Base-by-base conservation (phyloP, 2,888 invertebrate species). In the Lydus trimaculatus region DNA sequence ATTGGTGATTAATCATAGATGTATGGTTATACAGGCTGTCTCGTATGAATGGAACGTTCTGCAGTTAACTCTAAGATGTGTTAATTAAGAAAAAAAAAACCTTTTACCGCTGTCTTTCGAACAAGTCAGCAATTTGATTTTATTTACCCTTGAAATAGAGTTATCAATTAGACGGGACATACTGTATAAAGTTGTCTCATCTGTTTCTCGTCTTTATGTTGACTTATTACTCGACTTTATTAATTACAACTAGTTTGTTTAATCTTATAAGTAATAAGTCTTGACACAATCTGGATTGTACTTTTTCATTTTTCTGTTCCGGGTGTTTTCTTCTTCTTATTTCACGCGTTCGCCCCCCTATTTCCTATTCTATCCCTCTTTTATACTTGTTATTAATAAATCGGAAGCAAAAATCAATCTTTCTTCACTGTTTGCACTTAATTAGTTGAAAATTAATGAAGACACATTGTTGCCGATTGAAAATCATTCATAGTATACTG, bases 361-460 rank as follows among this genome's bases (percentile, higher is more conserved):
- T 52, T 13, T 7, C 7, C 8, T 5, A 25, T 13, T 15, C 13
- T 6, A 4, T 17, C 20, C 8, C 20, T 52, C 6, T 43, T 43
- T 17, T 17, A 43, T 5, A 1, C 7, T 52, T 25, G 23, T 52
- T 71, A 73, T 73, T 71, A 73, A 62, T 66, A 69, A 65, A 73
- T 71, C 63, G 68, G 65, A 20, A 61, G 64, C 59, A 61, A 60
- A 69, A 65, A 72, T 72, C 72, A 72, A 73, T 73, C 73, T 72
- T 64, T 65, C 65, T 65, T 63, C 63, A 56, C 69, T 68, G 72
- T 70, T 73, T 73, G 70, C 70, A 66, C 69, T 72, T 72, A 73
- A 73, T 73, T 73, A 73, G 73, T 65, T 62, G 62, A 63, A 70
- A 70, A 72, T 73, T 72, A 73, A 69, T 66, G 65, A 61, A 61